Evolutionary conservation across 1,140 invertebrate genomes (phyloP).

Genomic region (Goniozus legneri): DNA sequence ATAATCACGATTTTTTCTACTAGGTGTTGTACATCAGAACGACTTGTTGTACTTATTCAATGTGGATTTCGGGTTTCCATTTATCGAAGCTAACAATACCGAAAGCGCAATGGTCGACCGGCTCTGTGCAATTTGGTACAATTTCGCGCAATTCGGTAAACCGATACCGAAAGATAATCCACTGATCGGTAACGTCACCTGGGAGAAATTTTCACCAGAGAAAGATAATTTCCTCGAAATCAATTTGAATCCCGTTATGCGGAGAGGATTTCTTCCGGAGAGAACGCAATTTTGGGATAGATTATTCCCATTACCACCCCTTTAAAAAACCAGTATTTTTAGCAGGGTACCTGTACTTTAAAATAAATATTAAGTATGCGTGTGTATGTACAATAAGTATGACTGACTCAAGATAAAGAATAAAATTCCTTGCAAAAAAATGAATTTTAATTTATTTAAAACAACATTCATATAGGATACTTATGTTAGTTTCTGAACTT

Average conservation of each 20-base stretch:
- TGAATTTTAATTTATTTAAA: no score
- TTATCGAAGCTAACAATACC: constrained; percentile 25
- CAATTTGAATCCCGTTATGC: constrained; percentile 44
- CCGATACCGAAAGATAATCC: constrained; percentile 25
- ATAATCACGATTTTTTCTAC: no score
- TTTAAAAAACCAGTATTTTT: no score
- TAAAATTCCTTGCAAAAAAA: no score
- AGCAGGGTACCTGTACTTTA: no score
- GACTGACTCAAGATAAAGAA: no score
- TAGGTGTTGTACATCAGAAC: constrained; percentile 62
- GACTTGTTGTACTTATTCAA: constrained; percentile 64
- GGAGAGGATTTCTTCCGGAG: constrained; percentile 52
- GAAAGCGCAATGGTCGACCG: constrained; percentile 38
- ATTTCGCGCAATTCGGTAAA: constrained; percentile 42
- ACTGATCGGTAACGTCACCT: constrained; percentile 35
- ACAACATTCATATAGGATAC: no score
- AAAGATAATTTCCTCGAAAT: constrained; percentile 58
- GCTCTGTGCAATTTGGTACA: constrained; percentile 40
- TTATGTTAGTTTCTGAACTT: no score
- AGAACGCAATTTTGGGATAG: constrained; percentile 59
- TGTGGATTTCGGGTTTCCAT: constrained; percentile 31
- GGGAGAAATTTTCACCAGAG: constrained; percentile 55
- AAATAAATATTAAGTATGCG: no score
- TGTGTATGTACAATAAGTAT: no score
- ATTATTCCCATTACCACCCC: constrained; percentile 50